phyloP scores from a whole-genome alignment of 2,113 vertebrate species.

The Poeciliopsis retropinna region DNA sequence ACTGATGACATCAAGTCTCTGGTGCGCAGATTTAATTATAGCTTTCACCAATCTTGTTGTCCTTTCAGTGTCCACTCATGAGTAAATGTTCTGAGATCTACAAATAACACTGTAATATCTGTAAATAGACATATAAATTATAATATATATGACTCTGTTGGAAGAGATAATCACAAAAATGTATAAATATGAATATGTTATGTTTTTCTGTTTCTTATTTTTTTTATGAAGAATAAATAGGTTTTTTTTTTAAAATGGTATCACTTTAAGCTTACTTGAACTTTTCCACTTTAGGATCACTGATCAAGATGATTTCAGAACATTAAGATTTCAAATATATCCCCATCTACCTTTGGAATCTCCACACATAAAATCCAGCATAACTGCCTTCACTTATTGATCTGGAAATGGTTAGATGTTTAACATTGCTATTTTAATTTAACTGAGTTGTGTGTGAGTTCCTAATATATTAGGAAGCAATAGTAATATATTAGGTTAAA shows the following conservation, averaged over 20 bases:
- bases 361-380: no score
- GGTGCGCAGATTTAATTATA: constrained; percentile 4
- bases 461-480: no score
- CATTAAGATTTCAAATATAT: no score
- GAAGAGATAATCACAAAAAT: constrained; percentile 55
- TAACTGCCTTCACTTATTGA: no score
- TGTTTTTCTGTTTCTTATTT: constrained; percentile 57
- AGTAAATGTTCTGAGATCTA: constrained; percentile 14
- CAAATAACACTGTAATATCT: constrained; percentile 76
- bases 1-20: constrained; percentile 59
- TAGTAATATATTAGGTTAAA: no score
- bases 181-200: constrained; percentile 78
- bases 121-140: constrained; percentile 81
- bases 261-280: background rate
- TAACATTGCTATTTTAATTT: no score
- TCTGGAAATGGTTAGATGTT: no score
- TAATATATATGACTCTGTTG: constrained; percentile 82
- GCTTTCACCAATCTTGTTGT: background rate
- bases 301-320: no score
- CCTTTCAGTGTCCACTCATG: constrained; percentile 17
- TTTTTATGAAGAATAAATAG: constrained; percentile 64
- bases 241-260: background rate
- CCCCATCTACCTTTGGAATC: no score
- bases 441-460: no score
- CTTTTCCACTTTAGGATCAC: no score